A percentile compares a stretch with the other conserved stretches of the same genome.
Evolutionary conservation across 2,888 invertebrate genomes (phyloP).

Genomic region (Litoditis marina): DNA sequence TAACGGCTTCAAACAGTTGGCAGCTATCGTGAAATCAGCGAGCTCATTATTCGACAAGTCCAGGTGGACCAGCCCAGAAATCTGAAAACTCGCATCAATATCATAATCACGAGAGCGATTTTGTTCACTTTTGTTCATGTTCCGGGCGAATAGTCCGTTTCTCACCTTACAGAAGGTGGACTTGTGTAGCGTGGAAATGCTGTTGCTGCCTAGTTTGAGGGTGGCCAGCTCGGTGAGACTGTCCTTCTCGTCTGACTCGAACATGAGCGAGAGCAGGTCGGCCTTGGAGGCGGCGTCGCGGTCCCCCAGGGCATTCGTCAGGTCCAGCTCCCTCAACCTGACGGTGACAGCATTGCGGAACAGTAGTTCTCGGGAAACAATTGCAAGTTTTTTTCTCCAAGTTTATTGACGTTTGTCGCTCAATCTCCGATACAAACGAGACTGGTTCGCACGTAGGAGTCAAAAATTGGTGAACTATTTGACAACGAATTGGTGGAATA

Average conservation of each 20-base stretch:
- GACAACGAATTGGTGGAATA: too few species aligned
- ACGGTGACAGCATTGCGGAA: not conserved
- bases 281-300: not conserved
- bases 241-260: not conserved
- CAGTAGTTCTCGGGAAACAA: too few species aligned
- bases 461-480: not conserved
- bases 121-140: too few species aligned
- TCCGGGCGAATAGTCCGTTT: too few species aligned
- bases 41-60: conserved; percentile 10
- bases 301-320: conserved; percentile 1
- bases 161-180: conserved; percentile 14
- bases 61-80: not conserved
- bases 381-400: too few species aligned
- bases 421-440: too few species aligned
- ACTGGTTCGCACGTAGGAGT: too few species aligned
- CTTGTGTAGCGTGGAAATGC: not conserved
- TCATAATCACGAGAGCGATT: too few species aligned
- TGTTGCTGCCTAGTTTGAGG: conserved; percentile 2
- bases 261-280: conserved; percentile 11
- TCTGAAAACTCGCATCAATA: not conserved
- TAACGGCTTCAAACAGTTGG: not conserved
- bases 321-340: conserved; percentile 6
- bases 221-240: conserved; percentile 3
- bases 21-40: not conserved
- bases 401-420: too few species aligned